Base-by-base conservation (phyloP, 2,797 vertebrate species). In the Podarcis lilfordi region DNA sequence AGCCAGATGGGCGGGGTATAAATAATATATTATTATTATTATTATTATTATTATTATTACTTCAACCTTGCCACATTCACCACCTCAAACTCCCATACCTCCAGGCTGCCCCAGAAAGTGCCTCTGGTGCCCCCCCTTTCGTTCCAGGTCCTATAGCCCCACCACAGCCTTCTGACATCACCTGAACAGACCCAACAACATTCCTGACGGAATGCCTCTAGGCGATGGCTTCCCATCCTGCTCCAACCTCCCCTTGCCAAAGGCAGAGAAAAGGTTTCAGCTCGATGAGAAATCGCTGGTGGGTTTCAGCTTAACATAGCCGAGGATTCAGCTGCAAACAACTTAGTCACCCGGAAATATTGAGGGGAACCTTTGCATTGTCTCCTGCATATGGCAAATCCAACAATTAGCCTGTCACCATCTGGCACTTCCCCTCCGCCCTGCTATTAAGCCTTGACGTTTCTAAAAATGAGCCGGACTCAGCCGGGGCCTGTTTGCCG, bases 301-400 rank as follows among this genome's bases (percentile, higher is more conserved):
- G 76, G 45, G 78, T 91, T 77, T 50, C 79, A 64, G 32, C 21
- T 0, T 0, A 23, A 80, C 25, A 5, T 4, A n/a, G 6, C 61
- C 15, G 35, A 11, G 50, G 74, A 90, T 43, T 77, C 88, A 86
- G 25, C 75, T 91, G 59, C 64, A 87, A 85, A 77, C 35, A 35
- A 29, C 68, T 89, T 35, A 68, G 82, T 91, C 82, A 87, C 72
- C 32, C 19, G 43, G 90, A 90, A 89, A 61, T 1, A 9, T 35
- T 72, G n/a, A n/a, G 23, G 2, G 35, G 27, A 8, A 5, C 79
- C 72, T 93, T 74, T 86, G 35, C 78, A 79, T 78, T 7, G 0
- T 35, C 88, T 91, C 71, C 3, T 55, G 55, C n/a, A 19, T 74
- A 10, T 43, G 35, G 50, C 11, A 91, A 90, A 89, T n/a, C 79